phyloP scores from a whole-genome alignment of 2,797 vertebrate species.

The Siniperca undulata region DNA sequence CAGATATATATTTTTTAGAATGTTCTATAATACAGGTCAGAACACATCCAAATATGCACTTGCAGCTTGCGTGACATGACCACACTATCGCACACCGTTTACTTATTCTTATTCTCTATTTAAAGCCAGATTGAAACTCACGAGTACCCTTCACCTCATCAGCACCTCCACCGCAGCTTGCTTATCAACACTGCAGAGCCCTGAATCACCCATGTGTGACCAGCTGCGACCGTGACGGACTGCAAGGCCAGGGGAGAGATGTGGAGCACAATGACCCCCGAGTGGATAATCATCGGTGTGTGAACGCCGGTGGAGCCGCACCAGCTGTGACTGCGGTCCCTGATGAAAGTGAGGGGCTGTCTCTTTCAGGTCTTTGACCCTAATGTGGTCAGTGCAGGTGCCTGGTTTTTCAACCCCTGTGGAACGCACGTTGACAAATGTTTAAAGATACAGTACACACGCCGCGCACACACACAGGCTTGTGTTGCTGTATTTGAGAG shows the following conservation, averaged over 20 bases:
- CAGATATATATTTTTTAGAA: slow-evolving; percentile 19
- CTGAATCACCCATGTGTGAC: slow-evolving; percentile 62
- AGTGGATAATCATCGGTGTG: slow-evolving; percentile 72
- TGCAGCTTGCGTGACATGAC: slow-evolving; percentile 15
- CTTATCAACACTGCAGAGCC: slow-evolving; percentile 61
- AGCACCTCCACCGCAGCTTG: slow-evolving; percentile 38
- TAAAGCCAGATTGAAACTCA: slow-evolving; percentile 41
- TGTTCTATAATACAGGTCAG: slow-evolving; percentile 2
- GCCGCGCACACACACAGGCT: background rate
- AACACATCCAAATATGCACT: slow-evolving; percentile 8
- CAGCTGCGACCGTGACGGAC: slow-evolving; percentile 61
- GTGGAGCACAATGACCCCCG: slow-evolving; percentile 62
- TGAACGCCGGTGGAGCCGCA: slow-evolving; percentile 51
- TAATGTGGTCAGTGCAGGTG: slow-evolving; percentile 36
- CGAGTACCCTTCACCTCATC: slow-evolving; percentile 53
- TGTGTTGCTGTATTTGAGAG: background rate
- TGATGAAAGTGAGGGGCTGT: slow-evolving; percentile 46
- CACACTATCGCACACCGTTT: background rate
- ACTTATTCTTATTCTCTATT: slow-evolving; percentile 30
- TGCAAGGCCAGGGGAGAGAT: slow-evolving; percentile 41
- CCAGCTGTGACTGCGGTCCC: slow-evolving; percentile 61
- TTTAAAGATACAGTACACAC: slow-evolving; percentile 31
- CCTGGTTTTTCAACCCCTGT: slow-evolving; percentile 36
- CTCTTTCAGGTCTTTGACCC: slow-evolving; percentile 51
- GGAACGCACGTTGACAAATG: slow-evolving; percentile 32